phyloP scores from a whole-genome alignment of 1,140 invertebrate genomes.

The Lordiphosa clarofinis region DNA sequence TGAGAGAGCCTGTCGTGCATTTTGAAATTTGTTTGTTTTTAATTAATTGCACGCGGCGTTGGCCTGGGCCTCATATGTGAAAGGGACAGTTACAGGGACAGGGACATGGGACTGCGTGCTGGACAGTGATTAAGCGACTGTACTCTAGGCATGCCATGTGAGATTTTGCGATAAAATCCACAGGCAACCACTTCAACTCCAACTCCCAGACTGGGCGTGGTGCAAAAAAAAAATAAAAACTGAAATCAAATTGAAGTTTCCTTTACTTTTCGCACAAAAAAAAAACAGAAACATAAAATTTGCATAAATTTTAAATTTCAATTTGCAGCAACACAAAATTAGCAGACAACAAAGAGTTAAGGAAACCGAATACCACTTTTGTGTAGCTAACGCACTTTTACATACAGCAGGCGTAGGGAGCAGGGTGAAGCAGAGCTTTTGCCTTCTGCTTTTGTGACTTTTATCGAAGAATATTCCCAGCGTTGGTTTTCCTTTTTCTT shows the following conservation, averaged over 20 bases:
- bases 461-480: conserved; percentile 40
- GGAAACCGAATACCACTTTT: conserved; percentile 2
- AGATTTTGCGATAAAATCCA: conserved; percentile 60
- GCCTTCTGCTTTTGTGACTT: conserved; percentile 33
- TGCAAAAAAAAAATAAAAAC: conserved; percentile 62
- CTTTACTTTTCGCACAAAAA: conserved; percentile 39
- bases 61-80: conserved; percentile 33
- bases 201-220: conserved; percentile 37
- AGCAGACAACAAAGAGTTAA: conserved; percentile 67
- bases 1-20: conserved; percentile 52
- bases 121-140: conserved; percentile 62
- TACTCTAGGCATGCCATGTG: conserved; percentile 54
- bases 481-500: conserved; percentile 24
- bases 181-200: not conserved
- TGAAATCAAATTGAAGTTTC: conserved; percentile 53
- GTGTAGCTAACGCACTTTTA: conserved; percentile 30
- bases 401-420: not conserved
- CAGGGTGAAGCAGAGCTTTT: not conserved
- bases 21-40: conserved; percentile 80
- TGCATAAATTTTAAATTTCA: conserved; percentile 78
- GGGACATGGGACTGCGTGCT: conserved; percentile 50
- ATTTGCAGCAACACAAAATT: conserved; percentile 70
- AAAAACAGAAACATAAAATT: conserved; percentile 31
- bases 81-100: conserved; percentile 4
- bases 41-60: conserved; percentile 79